A percentile compares a stretch with the other conserved stretches of the same genome.
These are phyloP conservation scores for Volucella inflata DNA, from an alignment of 2,888 invertebrate genomes.

Conservation along the genomic window DNA sequence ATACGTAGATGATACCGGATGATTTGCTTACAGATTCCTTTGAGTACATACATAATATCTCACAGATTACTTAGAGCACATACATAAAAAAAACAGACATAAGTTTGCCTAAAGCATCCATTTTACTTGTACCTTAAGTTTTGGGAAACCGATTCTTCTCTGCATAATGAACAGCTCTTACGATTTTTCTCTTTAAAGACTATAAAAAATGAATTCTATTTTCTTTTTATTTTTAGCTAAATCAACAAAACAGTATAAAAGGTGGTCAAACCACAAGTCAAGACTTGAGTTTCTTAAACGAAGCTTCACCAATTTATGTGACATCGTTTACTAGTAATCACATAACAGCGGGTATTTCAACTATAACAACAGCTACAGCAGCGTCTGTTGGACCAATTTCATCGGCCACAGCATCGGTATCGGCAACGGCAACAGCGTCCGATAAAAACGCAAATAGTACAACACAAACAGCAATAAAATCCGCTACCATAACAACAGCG, in stretches of 20 bases:
- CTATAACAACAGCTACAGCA: constrained; percentile 84
- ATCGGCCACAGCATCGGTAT: constrained; percentile 77
- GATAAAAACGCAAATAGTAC: constrained; percentile 76
- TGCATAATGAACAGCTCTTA: no score
- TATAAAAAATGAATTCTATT: not conserved
- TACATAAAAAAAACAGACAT: no score
- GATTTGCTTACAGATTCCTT: no score
- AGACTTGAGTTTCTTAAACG: constrained; percentile 92
- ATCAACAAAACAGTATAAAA: constrained; percentile 82
- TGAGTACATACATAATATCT: no score
- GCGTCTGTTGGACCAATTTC: constrained; percentile 81
- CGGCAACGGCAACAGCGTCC: constrained; percentile 53
- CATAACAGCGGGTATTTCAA: constrained; percentile 85
- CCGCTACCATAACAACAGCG: constrained; percentile 75
- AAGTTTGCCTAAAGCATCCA: no score
- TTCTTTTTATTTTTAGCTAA: constrained; percentile 76
- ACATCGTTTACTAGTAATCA: constrained; percentile 88
- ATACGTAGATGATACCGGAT: no score
- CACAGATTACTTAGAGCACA: no score
- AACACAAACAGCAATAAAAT: constrained; percentile 77
- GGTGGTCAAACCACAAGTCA: constrained; percentile 83
- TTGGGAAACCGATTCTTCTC: no score
- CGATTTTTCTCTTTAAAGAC: no score
- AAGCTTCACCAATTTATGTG: constrained; percentile 92
- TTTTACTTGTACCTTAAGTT: no score